A percentile compares a stretch with the other conserved stretches of the same genome.
These are phyloP conservation scores for Cettia cetti DNA, from an alignment of 2,113 vertebrate genomes.

Conservation along the genomic window DNA sequence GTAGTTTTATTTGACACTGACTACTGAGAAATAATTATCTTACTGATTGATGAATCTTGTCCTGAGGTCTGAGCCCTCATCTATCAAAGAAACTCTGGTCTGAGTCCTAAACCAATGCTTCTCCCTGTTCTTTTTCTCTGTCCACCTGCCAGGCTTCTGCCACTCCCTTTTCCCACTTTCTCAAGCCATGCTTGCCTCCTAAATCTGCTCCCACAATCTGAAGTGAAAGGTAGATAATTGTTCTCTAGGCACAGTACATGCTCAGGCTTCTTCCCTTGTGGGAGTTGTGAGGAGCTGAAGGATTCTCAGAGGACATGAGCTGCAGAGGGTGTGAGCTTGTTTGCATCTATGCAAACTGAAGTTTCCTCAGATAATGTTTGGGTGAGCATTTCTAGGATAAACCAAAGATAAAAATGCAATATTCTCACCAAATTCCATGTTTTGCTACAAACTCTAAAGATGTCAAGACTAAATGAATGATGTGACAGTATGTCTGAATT, in stretches of 20 bases:
- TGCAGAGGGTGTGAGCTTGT: not conserved
- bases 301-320: not conserved
- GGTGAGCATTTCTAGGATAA: not conserved
- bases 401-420: not conserved
- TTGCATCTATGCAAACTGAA: not conserved
- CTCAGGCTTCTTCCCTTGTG: not conserved
- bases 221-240: not conserved
- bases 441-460: not conserved
- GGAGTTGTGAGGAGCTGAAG: not conserved
- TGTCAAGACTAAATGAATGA: not conserved
- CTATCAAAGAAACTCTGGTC: not conserved
- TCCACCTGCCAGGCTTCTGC: not conserved
- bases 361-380: not conserved
- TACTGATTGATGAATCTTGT: not conserved
- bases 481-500: not conserved
- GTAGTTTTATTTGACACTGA: not conserved
- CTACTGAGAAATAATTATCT: not conserved
- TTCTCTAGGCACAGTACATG: not conserved
- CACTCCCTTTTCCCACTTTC: not conserved
- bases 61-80: not conserved
- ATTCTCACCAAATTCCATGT: not conserved
- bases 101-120: not conserved
- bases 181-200: not conserved
- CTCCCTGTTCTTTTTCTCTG: not conserved
- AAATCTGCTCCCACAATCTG: not conserved